Conservation (phyloP, 2,113 vertebrate genomes). For the Spermophilus dauricus region DNA sequence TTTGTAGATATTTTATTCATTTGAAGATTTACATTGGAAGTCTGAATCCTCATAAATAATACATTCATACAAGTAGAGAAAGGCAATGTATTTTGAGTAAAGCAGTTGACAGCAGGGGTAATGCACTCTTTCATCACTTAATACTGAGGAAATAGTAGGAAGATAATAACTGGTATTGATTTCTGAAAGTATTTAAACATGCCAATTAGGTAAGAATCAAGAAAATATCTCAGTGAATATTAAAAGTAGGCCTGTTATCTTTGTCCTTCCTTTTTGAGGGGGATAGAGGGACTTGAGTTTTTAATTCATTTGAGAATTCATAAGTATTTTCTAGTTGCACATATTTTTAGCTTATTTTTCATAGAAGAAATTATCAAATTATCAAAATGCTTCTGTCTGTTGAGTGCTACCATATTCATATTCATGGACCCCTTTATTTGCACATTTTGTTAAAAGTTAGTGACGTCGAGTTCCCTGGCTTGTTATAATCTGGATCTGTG, state of each 20-base stretch:
- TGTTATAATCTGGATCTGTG: neutral
- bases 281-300: neutral
- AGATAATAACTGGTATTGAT: slow-evolving; percentile 65
- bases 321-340: neutral
- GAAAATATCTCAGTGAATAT: neutral
- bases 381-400: neutral
- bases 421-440: neutral
- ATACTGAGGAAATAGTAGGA: slow-evolving; percentile 52
- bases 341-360: slow-evolving; percentile 14
- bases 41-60: slow-evolving; percentile 76
- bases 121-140: slow-evolving; percentile 57
- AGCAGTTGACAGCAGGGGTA: slow-evolving; percentile 67
- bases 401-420: neutral
- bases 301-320: slow-evolving; percentile 24
- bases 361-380: neutral
- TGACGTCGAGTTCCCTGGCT: neutral
- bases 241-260: neutral
- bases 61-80: slow-evolving; percentile 52
- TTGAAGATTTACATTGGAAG: slow-evolving; percentile 62
- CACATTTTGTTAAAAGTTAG: neutral
- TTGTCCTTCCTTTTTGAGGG: neutral
- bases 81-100: slow-evolving; percentile 32
- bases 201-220: slow-evolving; percentile 51
- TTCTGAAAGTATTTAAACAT: slow-evolving; percentile 71
- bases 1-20: slow-evolving; percentile 69